Base-by-base conservation (phyloP, 1,140 invertebrate species). In the Ostrea denselamellosa region DNA sequence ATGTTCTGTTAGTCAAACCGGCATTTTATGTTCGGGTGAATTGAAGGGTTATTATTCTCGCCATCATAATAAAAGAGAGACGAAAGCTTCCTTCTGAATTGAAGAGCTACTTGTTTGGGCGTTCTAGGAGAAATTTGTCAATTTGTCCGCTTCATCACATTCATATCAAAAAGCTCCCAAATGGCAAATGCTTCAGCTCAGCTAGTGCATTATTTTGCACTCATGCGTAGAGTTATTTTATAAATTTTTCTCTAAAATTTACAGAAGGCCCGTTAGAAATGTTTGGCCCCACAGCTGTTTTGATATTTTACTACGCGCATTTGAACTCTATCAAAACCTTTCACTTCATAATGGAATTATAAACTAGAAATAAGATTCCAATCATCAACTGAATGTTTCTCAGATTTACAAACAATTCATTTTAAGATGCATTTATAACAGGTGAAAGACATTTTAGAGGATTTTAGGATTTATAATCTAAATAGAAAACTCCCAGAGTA, bases 91-190 rank as follows among this genome's bases (percentile, higher is more conserved):
- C 56, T 62, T 34, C 52, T 8, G 54, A 85, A 58, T 85, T 85
- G 53, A 58, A 85, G 53, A 58, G 82, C 44, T 54, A 85, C 52
- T 56, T 58, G 56, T 83, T 62, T 58, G 83, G 83, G 83, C 54
- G 83, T 85, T 58, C 28, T 85, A 44, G 54, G 28, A 85, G 65
- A 86, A 88, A 88, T 88, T 88, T 88, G 87, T 88, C 87, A 83
- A 83, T 84, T 86, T 88, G 81, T 44, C 34, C 82, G 87, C 87
- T 86, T 86, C 54, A 85, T 62, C 86, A 62, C 54, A 86, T 82
- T 52, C 81, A 68, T 88, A 88, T 86, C 86, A 83, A 83, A 86
- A 81, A 88, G 56, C 34, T 44, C n/a, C 62, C 17, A 56, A 22
- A 54, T 53, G 77, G 62, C 77, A 83, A 86, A 88, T 88, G 85